A percentile compares a stretch with the other conserved stretches of the same genome.
Evolutionary conservation across 2,888 invertebrate genomes (phyloP).

Genomic region (Aproaerema taeniolella): DNA sequence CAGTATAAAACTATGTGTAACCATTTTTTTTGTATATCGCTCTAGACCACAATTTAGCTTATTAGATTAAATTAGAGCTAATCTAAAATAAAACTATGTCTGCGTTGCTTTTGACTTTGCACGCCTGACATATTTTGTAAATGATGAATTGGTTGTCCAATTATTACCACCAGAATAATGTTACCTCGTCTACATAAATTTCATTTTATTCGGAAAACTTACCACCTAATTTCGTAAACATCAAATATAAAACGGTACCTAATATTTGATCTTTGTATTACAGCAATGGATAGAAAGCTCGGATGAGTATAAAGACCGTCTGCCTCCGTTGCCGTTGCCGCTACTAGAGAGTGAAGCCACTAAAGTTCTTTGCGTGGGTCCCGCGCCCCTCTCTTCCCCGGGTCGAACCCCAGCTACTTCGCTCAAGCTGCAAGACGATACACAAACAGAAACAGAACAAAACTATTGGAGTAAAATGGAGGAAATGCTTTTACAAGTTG

Average conservation of each 20-base stretch:
- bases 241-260: not conserved
- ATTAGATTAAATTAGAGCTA: not conserved
- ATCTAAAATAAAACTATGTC: not conserved
- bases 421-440: slow-evolving; percentile 51
- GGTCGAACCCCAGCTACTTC: slow-evolving; percentile 76
- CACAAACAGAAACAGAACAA: slow-evolving; percentile 36
- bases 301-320: slow-evolving; percentile 44
- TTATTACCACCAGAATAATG: not conserved
- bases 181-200: not conserved
- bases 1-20: too few species aligned
- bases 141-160: not conserved
- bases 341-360: slow-evolving; percentile 82
- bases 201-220: not conserved
- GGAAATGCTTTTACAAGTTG: slow-evolving; percentile 85
- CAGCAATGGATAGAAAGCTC: slow-evolving; percentile 69
- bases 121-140: not conserved
- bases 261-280: too few species aligned
- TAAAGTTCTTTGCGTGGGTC: slow-evolving; percentile 82
- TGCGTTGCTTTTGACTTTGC: not conserved
- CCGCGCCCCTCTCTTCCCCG: slow-evolving; percentile 73
- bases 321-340: slow-evolving; percentile 86
- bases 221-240: not conserved
- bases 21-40: not conserved
- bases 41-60: not conserved
- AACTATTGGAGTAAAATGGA: slow-evolving; percentile 85